Evolutionary conservation across 2,888 invertebrate genomes (phyloP).

Genomic region (Lomographa bimaculata): DNA sequence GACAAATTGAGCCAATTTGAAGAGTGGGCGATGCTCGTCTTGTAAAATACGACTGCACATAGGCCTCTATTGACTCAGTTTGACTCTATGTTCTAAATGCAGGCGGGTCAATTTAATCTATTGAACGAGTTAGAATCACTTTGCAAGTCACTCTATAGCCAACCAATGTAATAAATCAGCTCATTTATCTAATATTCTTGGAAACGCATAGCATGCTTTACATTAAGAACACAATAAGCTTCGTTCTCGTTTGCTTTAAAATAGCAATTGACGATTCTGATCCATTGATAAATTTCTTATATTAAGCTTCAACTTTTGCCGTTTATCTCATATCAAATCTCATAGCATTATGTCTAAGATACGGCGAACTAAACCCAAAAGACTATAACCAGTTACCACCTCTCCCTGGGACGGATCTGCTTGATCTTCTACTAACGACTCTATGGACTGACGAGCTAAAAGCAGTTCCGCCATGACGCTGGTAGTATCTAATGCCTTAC

Average conservation of each 20-base stretch:
- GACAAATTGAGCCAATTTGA: conserved; percentile 68
- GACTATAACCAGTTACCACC: too few species aligned
- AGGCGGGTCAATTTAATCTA: conserved; percentile 55
- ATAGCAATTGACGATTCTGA: conserved; percentile 16
- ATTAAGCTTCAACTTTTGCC: too few species aligned
- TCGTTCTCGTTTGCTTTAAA: conserved; percentile 19
- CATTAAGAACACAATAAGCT: conserved; percentile 19
- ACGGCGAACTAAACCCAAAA: too few species aligned
- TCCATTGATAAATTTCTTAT: too few species aligned
- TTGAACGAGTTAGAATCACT: conserved; percentile 30
- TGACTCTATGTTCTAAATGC: conserved; percentile 45
- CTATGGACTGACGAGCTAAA: too few species aligned
- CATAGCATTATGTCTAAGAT: too few species aligned
- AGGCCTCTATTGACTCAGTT: conserved; percentile 49
- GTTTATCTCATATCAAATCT: too few species aligned
- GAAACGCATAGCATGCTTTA: conserved; percentile 22
- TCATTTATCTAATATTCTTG: conserved; percentile 12
- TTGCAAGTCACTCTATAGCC: conserved; percentile 9
- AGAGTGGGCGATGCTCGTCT: conserved; percentile 55
- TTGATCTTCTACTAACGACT: too few species aligned
- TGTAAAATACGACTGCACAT: conserved; percentile 52
- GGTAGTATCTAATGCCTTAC: too few species aligned
- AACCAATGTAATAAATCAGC: conserved; percentile 13
- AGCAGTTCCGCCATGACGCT: too few species aligned
- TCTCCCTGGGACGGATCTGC: too few species aligned